Base-by-base conservation (phyloP, 64 coral and sea anemone genomes). In the Hydrozoanthus tunicans region DNA sequence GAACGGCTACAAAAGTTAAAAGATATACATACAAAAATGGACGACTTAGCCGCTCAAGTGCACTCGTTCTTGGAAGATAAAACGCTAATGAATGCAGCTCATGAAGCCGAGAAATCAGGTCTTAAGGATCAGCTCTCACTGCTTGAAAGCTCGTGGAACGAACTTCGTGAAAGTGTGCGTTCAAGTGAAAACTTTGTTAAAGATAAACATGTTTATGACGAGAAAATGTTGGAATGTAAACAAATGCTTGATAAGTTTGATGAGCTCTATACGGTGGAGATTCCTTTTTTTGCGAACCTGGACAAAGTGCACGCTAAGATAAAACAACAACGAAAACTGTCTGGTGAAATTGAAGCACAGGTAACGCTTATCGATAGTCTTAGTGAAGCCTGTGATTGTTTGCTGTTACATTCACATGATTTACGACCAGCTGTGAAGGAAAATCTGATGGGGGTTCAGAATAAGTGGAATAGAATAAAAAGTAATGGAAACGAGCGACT, bases 381-480 rank as follows among this genome's bases (percentile, higher is more conserved):
- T 15, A 60, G 7, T 23, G 89, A 90, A 17, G 58, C 89, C 11
- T 79, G 89, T 53, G 73, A 78, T 70, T 25, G 5, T 6, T 86
- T 93, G 64, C 11, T 78, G 25, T 64, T 76, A 24, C 83, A 93
- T 76, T 69, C 83, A 43, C 73, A 60, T 56, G 17, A 73, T 25
- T 79, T 86, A 60, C 67, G 81, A 73, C 76, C 71, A 63, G 11
- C 75, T 1, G 64, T 96, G 20, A 90, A 13, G 69, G 82, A 93
- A 17, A 51, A 86, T 55, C 64, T 96, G 60, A 86, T 8, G 7
- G 51, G 77, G 64, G 14, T 96, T 25, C 75, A 91, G 25, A 53
- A 90, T 70, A 84, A 94, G 26, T 96, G 92, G 89, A 77, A 90
- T 17, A 89, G 11, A 17, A 9, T 76, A 14, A 91, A 32, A 27